Evolutionary conservation across 2,797 vertebrate species (phyloP).

Genomic region (Oreonectes daqikongensis): DNA sequence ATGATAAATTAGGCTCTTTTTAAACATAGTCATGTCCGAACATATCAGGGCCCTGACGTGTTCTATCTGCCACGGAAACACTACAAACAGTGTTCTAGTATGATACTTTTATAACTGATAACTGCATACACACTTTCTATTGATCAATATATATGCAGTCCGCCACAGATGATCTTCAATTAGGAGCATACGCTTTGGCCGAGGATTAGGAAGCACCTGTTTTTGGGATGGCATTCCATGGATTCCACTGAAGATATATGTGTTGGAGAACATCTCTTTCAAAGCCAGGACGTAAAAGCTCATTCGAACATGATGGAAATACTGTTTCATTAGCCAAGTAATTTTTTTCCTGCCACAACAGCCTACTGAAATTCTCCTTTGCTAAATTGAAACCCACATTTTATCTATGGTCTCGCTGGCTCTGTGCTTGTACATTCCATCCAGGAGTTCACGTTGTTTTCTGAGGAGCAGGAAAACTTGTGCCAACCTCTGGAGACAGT

Average conservation of each 20-base stretch:
- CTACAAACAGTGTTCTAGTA: too few species aligned
- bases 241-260: slow-evolving; percentile 31
- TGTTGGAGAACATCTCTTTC: slow-evolving; percentile 24
- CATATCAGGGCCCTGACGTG: slow-evolving; percentile 62
- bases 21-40: slow-evolving; percentile 57
- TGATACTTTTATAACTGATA: background rate
- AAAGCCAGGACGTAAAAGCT: background rate
- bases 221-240: slow-evolving; percentile 21
- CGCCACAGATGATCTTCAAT: slow-evolving; percentile 17
- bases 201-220: slow-evolving; percentile 35
- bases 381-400: background rate
- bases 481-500: background rate
- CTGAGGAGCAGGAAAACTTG: background rate
- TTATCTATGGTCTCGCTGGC: slow-evolving; percentile 43
- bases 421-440: slow-evolving; percentile 26
- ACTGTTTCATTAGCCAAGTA: background rate
- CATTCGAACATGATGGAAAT: slow-evolving; percentile 20
- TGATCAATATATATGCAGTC: background rate
- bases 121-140: background rate
- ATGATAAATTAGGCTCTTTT: slow-evolving; percentile 68
- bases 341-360: slow-evolving; percentile 17
- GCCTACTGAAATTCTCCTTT: slow-evolving; percentile 3
- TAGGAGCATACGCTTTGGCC: slow-evolving; percentile 24
- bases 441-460: slow-evolving; percentile 25
- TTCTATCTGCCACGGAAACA: too few species aligned